Evolutionary conservation across 2,797 vertebrate species (phyloP).

Genomic region (Microctenopoma lineatum): DNA sequence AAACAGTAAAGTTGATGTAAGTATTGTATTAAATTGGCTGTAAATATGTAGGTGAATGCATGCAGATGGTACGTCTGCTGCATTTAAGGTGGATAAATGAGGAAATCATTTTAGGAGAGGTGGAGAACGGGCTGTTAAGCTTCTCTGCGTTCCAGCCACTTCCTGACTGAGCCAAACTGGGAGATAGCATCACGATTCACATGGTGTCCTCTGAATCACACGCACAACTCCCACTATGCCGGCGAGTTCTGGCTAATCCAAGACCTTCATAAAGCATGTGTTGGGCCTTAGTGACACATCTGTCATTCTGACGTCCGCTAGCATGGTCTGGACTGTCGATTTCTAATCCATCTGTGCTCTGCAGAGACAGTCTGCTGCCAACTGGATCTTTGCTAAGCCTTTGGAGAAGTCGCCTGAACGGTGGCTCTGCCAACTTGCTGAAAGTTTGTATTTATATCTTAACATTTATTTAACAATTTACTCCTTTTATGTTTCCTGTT

Average conservation of each 20-base stretch:
- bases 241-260: slow-evolving; percentile 72
- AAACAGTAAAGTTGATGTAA: slow-evolving; percentile 62
- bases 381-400: slow-evolving; percentile 74
- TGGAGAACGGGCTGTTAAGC: slow-evolving; percentile 22
- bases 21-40: slow-evolving; percentile 63
- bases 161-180: slow-evolving; percentile 29
- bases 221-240: slow-evolving; percentile 37
- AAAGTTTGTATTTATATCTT: slow-evolving; percentile 69
- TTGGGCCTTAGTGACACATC: slow-evolving; percentile 74
- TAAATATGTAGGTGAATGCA: slow-evolving; percentile 47
- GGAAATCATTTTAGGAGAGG: slow-evolving; percentile 23
- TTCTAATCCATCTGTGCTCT: slow-evolving; percentile 79
- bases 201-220: slow-evolving; percentile 30
- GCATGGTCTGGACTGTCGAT: slow-evolving; percentile 62
- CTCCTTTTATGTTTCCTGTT: slow-evolving; percentile 21
- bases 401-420: slow-evolving; percentile 58
- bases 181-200: slow-evolving; percentile 49
- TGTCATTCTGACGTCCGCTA: slow-evolving; percentile 74
- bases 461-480: slow-evolving; percentile 49
- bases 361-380: slow-evolving; percentile 71
- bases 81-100: slow-evolving; percentile 39
- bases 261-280: slow-evolving; percentile 78
- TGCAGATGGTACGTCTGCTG: slow-evolving; percentile 3
- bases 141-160: slow-evolving; percentile 38
- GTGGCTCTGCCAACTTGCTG: slow-evolving; percentile 60